Evolutionary conservation across 2,113 vertebrate genomes (phyloP).

Genomic region (Myotis brandtii): DNA sequence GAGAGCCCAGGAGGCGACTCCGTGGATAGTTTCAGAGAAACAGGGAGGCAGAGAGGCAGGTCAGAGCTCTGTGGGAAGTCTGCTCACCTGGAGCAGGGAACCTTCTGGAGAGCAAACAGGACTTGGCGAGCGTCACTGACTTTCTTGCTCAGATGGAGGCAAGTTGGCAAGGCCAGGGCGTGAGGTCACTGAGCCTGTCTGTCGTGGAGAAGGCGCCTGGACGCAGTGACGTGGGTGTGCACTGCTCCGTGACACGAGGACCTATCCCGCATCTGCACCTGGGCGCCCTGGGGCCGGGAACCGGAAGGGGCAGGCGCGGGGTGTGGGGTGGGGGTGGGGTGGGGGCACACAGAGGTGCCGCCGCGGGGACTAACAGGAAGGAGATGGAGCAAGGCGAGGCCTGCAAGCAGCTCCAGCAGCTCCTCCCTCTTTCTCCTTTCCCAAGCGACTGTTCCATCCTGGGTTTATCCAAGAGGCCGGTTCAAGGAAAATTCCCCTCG

Average conservation of each 20-base stretch:
- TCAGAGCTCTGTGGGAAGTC: background rate
- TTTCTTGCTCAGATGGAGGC: background rate
- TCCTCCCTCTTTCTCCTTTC: background rate
- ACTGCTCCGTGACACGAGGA: rapidly evolving
- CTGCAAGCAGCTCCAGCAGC: rapidly evolving
- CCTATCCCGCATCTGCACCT: background rate
- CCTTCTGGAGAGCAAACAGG: background rate
- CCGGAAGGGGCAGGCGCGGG: background rate
- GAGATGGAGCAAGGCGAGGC: background rate
- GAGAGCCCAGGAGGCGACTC: background rate
- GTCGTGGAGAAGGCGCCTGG: background rate
- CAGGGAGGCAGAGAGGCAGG: background rate
- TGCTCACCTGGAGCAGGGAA: background rate
- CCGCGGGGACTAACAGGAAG: background rate
- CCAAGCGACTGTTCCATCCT: background rate
- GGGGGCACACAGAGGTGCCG: background rate
- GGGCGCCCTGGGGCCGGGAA: background rate
- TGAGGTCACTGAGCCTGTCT: background rate
- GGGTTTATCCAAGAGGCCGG: no score
- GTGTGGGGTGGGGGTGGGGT: no score
- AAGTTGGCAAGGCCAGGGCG: background rate
- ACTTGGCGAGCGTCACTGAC: background rate
- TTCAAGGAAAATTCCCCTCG: background rate
- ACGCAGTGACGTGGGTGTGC: rapidly evolving
- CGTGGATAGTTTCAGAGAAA: background rate